Percentiles rank a stretch among this genome's conserved stretches.
Evolutionary conservation across 2,797 vertebrate species (phyloP).

Genomic region (Phrynocephalus guinanensis): DNA sequence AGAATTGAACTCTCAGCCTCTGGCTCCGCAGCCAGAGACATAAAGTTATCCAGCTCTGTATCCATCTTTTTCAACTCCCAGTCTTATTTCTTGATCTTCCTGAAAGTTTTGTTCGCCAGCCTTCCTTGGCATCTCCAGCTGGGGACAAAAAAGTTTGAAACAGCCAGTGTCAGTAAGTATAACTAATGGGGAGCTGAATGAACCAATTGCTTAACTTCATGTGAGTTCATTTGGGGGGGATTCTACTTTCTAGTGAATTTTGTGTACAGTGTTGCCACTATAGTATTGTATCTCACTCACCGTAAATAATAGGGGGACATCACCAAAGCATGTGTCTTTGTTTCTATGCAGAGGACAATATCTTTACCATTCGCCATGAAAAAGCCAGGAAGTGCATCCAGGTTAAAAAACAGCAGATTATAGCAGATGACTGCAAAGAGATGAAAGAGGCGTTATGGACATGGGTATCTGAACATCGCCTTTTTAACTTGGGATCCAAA

Average conservation of each 20-base stretch:
- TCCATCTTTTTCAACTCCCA: no score
- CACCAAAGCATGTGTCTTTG: constrained; percentile 47
- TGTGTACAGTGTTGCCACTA: background rate
- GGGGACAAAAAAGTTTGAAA: no score
- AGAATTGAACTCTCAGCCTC: no score
- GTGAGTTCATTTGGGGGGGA: background rate
- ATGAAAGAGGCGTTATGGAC: constrained; percentile 81
- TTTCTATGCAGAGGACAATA: constrained; percentile 77
- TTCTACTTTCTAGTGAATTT: constrained; percentile 4
- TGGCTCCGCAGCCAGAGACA: no score
- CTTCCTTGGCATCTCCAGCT: no score
- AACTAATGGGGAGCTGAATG: no score
- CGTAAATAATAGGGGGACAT: background rate
- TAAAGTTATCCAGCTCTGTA: no score
- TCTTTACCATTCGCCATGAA: constrained; percentile 85
- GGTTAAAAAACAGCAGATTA: constrained; percentile 64
- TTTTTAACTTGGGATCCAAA: constrained; percentile 85
- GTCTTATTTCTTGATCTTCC: no score
- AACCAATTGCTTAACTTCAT: background rate
- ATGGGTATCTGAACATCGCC: constrained; percentile 89
- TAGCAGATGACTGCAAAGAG: constrained; percentile 74
- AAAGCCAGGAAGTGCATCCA: constrained; percentile 80
- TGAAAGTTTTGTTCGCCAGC: no score
- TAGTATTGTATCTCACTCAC: constrained; percentile 17
- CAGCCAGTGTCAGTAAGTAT: background rate